phyloP scores from a whole-genome alignment of 2,113 vertebrate genomes.

The Phalacrocorax pelagicus region DNA sequence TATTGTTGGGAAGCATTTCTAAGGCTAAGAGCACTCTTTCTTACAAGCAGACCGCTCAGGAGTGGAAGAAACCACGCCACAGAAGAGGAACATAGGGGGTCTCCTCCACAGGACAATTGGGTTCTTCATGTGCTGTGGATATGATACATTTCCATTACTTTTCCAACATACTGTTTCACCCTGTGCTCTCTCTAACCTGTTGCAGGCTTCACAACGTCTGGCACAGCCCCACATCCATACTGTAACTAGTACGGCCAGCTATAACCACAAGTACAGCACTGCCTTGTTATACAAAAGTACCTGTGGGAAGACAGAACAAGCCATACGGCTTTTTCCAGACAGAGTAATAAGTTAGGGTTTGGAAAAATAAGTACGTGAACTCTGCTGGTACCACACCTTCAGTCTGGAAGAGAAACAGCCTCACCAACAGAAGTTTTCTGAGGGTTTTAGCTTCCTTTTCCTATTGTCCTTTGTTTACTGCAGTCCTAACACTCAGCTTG shows the following conservation, averaged over 20 bases:
- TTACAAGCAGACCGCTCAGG: not conserved
- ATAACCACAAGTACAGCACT: not conserved
- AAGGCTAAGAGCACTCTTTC: not conserved
- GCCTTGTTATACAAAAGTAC: not conserved
- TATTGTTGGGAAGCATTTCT: not conserved
- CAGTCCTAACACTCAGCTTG: not conserved
- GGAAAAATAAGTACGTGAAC: not conserved
- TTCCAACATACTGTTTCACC: not conserved
- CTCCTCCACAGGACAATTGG: not conserved
- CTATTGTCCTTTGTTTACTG: not conserved
- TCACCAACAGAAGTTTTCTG: not conserved
- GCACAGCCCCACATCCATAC: not conserved
- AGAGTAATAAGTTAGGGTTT: not conserved
- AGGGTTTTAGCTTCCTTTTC: not conserved
- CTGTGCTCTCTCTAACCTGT: not conserved
- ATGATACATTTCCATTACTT: not conserved
- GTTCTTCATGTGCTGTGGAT: not conserved
- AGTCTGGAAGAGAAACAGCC: not conserved
- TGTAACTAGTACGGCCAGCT: not conserved
- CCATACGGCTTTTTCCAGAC: not conserved
- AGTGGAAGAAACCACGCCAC: not conserved
- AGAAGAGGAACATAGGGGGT: rapidly evolving
- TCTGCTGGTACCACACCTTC: not conserved
- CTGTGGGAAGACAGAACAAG: not conserved
- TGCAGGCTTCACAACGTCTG: not conserved